A percentile compares a stretch with the other conserved stretches of the same genome.
These are phyloP conservation scores for Brachypodius melanocephalos DNA, from an alignment of 2,113 vertebrate species.

Conservation along the genomic window DNA sequence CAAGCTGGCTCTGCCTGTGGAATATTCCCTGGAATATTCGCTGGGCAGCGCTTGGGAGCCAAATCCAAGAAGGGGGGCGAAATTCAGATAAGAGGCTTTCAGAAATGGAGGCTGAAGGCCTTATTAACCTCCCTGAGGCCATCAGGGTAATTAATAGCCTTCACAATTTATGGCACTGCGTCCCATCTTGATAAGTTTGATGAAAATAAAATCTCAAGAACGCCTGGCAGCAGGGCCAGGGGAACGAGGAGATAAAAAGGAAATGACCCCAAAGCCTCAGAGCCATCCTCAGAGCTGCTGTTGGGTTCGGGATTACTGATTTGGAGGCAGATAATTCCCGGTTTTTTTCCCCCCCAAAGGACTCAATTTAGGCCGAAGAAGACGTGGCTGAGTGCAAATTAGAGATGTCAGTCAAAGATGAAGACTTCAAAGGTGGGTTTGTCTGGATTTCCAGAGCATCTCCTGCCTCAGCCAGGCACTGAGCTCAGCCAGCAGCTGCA, in stretches of 20 bases:
- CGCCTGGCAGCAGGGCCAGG: not conserved
- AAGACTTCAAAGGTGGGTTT: not conserved
- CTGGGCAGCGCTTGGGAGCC: not conserved
- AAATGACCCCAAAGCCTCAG: not conserved
- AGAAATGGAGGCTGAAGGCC: not conserved
- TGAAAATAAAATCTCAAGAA: not conserved
- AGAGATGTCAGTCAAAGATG: not conserved
- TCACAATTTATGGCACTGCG: not conserved
- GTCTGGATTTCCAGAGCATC: not conserved
- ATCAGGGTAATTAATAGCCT: slow-evolving; percentile 8
- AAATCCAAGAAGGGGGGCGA: not conserved
- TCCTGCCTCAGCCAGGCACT: not conserved
- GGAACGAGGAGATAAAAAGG: not conserved
- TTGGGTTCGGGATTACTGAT: not conserved
- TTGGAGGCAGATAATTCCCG: not conserved
- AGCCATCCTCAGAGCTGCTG: not conserved
- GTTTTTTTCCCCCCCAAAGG: not conserved
- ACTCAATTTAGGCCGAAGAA: not conserved
- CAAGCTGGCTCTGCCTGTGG: not conserved
- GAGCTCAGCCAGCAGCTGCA: not conserved
- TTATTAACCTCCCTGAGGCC: not conserved
- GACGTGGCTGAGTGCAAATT: not conserved
- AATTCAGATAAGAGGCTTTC: not conserved
- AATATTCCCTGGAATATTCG: not conserved
- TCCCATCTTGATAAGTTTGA: not conserved